phyloP scores from a whole-genome alignment of 2,113 vertebrate genomes.

The Aphyosemion australe region DNA sequence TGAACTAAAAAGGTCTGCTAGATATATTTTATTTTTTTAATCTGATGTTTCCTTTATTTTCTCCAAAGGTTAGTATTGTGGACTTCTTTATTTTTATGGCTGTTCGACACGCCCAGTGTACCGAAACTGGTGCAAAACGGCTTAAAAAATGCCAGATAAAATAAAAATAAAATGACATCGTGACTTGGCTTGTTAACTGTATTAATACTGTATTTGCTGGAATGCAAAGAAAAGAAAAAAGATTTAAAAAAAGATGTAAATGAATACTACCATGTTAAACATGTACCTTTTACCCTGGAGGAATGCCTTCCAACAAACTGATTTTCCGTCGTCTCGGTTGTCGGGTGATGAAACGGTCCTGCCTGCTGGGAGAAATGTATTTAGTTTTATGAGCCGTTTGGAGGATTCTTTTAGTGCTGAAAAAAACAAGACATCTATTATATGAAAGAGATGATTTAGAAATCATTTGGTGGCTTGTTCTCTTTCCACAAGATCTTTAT shows the following conservation, averaged over 20 bases:
- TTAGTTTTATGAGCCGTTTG: slow-evolving; percentile 59
- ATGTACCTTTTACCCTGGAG: slow-evolving; percentile 76
- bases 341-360: slow-evolving; percentile 60
- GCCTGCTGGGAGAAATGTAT: slow-evolving; percentile 69
- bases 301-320: slow-evolving; percentile 72
- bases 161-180: slow-evolving; percentile 70
- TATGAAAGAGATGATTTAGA: slow-evolving; percentile 53
- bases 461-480: slow-evolving; percentile 85
- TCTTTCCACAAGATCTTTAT: slow-evolving; percentile 76
- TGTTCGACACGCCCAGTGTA: slow-evolving; percentile 23
- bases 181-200: slow-evolving; percentile 72
- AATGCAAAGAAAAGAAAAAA: slow-evolving; percentile 56
- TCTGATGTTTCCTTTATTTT: too few relatives aligned
- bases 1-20: slow-evolving; percentile 85
- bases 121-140: slow-evolving; percentile 51
- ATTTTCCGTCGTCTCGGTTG: slow-evolving; percentile 53
- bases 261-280: slow-evolving; percentile 77
- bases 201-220: slow-evolving; percentile 79
- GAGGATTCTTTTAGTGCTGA: slow-evolving; percentile 82
- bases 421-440: slow-evolving; percentile 74
- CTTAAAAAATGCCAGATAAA: slow-evolving; percentile 61
- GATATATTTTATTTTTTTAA: slow-evolving; percentile 16
- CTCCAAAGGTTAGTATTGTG: too few relatives aligned
- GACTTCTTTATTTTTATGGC: slow-evolving; percentile 18
- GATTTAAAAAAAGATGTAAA: slow-evolving; percentile 69